A percentile compares a stretch with the other conserved stretches of the same genome.
These are phyloP conservation scores for Macrotrachela quadricornifera DNA, from an alignment of 1,140 invertebrate genomes.

Conservation along the genomic window DNA sequence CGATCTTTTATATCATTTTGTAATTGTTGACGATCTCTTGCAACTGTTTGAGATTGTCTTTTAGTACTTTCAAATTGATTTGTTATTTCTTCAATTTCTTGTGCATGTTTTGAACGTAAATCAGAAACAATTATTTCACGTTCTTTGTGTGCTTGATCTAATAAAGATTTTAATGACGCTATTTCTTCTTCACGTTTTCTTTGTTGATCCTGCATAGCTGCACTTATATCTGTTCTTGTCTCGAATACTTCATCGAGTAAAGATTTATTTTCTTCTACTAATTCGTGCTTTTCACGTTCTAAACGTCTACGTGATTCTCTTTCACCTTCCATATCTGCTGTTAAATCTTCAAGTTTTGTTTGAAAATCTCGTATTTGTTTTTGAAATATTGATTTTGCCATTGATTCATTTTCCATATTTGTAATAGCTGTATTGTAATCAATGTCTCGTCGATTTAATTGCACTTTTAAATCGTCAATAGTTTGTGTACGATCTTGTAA, in stretches of 20 bases:
- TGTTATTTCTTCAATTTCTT: constrained; percentile 57
- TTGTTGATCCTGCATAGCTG: not conserved
- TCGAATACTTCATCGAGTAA: constrained; percentile 4
- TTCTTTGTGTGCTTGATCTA: not conserved
- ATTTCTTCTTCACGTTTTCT: constrained; percentile 5
- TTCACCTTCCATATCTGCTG: constrained; percentile 7
- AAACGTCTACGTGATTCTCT: not conserved
- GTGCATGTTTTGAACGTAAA: constrained; percentile 65
- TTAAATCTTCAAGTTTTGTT: constrained; percentile 3
- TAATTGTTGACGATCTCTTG: constrained; percentile 63
- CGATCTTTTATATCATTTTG: constrained; percentile 84
- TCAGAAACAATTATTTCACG: constrained; percentile 31
- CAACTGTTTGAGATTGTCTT: constrained; percentile 48
- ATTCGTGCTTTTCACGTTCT: constrained; percentile 3
- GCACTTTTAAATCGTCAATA: constrained; percentile 71
- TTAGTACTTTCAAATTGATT: constrained; percentile 76
- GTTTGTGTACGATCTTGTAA: constrained; percentile 54
- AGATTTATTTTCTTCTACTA: constrained; percentile 6
- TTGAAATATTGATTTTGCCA: constrained; percentile 58
- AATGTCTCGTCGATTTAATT: constrained; percentile 73
- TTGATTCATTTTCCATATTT: constrained; percentile 61
- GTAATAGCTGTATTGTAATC: constrained; percentile 68
- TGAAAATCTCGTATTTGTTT: constrained; percentile 1
- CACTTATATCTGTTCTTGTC: constrained; percentile 3
- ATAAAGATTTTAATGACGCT: not conserved